phyloP scores from a whole-genome alignment of 2,888 invertebrate species.

The Ophion slaviceki region DNA sequence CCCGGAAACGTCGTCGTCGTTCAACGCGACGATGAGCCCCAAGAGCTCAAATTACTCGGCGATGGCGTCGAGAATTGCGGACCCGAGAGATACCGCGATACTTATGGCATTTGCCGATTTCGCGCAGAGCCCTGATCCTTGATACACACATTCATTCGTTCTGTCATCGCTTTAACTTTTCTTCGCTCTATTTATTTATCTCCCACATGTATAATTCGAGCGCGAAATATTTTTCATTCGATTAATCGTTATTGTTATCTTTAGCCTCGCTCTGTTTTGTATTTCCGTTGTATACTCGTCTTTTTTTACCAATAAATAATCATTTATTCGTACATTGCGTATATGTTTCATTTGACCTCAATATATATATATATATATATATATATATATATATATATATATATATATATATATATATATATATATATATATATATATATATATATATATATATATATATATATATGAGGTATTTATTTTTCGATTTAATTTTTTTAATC shows the following conservation, averaged over 20 bases:
- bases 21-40: conserved; percentile 41
- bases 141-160: background rate
- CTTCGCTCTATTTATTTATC: background rate
- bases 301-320: background rate
- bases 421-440: no score
- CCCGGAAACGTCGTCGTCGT: background rate
- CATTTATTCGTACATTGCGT: background rate
- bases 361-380: no score
- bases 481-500: no score
- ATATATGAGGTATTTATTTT: no score
- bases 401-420: no score
- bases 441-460: no score
- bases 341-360: background rate
- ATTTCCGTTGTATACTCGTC: background rate
- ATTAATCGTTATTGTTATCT: background rate
- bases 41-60: conserved; percentile 86
- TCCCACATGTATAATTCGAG: background rate
- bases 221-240: background rate
- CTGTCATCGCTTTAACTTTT: conserved; percentile 9
- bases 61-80: conserved; percentile 90
- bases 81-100: conserved; percentile 88
- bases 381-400: no score
- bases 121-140: conserved; percentile 47
- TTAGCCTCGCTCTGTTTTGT: background rate
- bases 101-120: conserved; percentile 87